A percentile compares a stretch with the other conserved stretches of the same genome.
These are phyloP conservation scores for Palloptera scutellata DNA, from an alignment of 2,888 invertebrate species.

Conservation along the genomic window DNA sequence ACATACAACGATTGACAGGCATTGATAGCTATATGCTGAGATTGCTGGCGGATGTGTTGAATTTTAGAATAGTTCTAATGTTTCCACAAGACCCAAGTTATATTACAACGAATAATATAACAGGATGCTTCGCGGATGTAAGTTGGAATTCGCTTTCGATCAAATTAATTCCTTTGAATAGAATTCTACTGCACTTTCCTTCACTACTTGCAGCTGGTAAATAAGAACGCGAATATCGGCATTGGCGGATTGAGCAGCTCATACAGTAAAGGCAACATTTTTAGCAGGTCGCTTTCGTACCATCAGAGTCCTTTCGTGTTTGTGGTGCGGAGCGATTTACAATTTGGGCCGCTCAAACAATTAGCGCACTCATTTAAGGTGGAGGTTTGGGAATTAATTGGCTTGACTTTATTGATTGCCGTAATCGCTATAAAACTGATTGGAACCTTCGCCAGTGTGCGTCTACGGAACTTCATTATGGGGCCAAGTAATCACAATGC, in stretches of 20 bases:
- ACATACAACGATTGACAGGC: slow-evolving; percentile 45
- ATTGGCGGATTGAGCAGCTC: slow-evolving; percentile 54
- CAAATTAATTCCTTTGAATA: neutral
- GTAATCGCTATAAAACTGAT: slow-evolving; percentile 27
- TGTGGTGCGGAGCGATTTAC: slow-evolving; percentile 44
- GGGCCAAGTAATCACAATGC: slow-evolving; percentile 40
- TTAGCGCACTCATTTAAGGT: slow-evolving; percentile 45
- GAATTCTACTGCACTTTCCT: neutral
- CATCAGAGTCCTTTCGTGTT: slow-evolving; percentile 48
- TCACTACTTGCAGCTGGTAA: slow-evolving; percentile 43
- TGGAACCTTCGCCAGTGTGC: neutral
- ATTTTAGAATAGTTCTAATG: slow-evolving; percentile 47
- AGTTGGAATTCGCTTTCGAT: slow-evolving; percentile 14
- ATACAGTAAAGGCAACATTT: slow-evolving; percentile 38
- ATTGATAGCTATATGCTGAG: slow-evolving; percentile 54
- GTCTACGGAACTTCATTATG: slow-evolving; percentile 34
- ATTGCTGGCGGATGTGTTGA: slow-evolving; percentile 43
- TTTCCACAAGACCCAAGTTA: slow-evolving; percentile 39
- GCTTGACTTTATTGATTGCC: slow-evolving; percentile 25
- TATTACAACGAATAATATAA: slow-evolving; percentile 36
- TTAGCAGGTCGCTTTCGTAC: slow-evolving; percentile 46
- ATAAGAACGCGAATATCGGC: slow-evolving; percentile 44
- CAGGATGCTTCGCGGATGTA: slow-evolving; percentile 50
- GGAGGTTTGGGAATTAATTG: slow-evolving; percentile 44
- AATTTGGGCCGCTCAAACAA: slow-evolving; percentile 41